Base-by-base conservation (phyloP, 1,140 invertebrate genomes). In the Pseudomyrmex concolor region DNA sequence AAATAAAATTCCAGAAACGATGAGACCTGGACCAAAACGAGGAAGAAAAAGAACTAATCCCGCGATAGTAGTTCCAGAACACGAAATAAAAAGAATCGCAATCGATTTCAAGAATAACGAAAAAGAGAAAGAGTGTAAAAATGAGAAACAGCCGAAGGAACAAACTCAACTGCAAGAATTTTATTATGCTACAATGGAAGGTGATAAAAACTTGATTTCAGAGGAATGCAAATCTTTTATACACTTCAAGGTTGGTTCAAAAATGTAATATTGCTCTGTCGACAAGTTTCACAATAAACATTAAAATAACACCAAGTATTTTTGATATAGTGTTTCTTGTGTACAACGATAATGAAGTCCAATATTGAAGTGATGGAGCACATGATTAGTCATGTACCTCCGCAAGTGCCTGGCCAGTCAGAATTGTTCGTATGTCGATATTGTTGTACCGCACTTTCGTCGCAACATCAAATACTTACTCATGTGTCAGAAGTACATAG, bases 341-440 rank as follows among this genome's bases (percentile, higher is more conserved):
- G 84, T 95, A 96, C 90, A 90, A 94, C 82, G 95, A 96, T 70
- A 95, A 96, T 94, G 91, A 90, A 87, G 43, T 92, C 91, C 7
- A 94, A 94, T 67, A 95, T 95, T 1, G 94, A 95, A 62, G 94
- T 97, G 1, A 96, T 97, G 95, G 94, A 95, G 9, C 97, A 98
- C 91, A 91, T 97, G 80, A 96, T 96, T 63, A 93, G 92, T 7
- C 97, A 98, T 90, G 96, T 96, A 64, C 93, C 93, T 5, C 90
- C 93, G 1, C 89, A 91, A 83, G 92, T 94, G 25, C 92, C 93
- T 0, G 92, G 91, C 50, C 93, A 94, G 86, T 86, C 88, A 0
- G 91, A 94, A 17, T 89, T 90, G 13, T 89, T 91, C 0, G 92
- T 94, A 8, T 94, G 94, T 48, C 91, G 92, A 8, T 94, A 94